A percentile compares a stretch with the other conserved stretches of the same genome.
These are phyloP conservation scores for Hemicordylus capensis DNA, from an alignment of 2,113 vertebrate genomes.

Conservation along the genomic window DNA sequence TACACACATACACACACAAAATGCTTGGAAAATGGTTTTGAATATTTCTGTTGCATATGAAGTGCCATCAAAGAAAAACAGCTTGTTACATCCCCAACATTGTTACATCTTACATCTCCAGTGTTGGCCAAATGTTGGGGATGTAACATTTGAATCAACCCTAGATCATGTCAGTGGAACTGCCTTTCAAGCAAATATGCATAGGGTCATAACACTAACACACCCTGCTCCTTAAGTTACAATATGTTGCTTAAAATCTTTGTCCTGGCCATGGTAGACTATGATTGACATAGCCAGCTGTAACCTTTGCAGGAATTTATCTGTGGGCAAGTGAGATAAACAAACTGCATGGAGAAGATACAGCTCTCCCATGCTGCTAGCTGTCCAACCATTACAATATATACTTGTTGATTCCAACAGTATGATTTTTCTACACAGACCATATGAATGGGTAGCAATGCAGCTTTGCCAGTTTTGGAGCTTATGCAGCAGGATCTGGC, in stretches of 20 bases:
- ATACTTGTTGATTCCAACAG: not conserved
- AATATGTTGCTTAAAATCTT: not conserved
- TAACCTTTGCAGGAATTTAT: slow-evolving; percentile 3
- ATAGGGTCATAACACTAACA: not conserved
- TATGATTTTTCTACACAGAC: not conserved
- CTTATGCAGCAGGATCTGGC: not conserved
- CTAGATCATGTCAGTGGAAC: not conserved
- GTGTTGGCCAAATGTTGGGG: no score
- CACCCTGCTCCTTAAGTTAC: slow-evolving; percentile 11
- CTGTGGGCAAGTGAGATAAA: slow-evolving; percentile 12
- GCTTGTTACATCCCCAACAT: no score
- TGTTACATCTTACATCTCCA: no score
- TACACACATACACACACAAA: no score
- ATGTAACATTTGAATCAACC: not conserved
- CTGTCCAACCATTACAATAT: not conserved
- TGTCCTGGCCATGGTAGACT: not conserved
- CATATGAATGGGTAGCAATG: not conserved
- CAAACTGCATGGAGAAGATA: not conserved
- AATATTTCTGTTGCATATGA: not conserved
- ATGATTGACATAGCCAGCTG: not conserved
- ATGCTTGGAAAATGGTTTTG: not conserved
- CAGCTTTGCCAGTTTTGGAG: not conserved
- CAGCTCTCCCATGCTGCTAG: not conserved
- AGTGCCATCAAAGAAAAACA: not conserved
- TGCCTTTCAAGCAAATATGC: not conserved